A percentile compares a stretch with the other conserved stretches of the same genome.
Conservation (phyloP, 2,113 vertebrate genomes). For the Ciconia boyciana region DNA sequence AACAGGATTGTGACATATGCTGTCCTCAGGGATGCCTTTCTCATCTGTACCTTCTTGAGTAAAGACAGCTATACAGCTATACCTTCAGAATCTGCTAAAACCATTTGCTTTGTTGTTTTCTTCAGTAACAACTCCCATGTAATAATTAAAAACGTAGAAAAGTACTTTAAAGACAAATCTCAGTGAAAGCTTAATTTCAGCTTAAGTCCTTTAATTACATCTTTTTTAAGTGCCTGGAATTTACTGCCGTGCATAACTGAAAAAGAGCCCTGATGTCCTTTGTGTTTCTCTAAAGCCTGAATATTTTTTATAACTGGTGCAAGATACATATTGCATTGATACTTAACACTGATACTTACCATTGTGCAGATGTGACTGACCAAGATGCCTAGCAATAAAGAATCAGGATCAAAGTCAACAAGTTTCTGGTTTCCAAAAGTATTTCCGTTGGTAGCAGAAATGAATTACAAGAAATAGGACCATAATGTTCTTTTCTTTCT, state of each 20-base stretch:
- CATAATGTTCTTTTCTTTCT: neutral
- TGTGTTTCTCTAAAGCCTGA: neutral
- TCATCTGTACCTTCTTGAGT: neutral
- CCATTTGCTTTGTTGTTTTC: neutral
- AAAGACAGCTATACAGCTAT: neutral
- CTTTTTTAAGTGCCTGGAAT: neutral
- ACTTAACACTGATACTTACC: neutral
- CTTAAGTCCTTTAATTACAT: neutral
- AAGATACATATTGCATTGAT: neutral
- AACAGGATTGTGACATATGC: neutral
- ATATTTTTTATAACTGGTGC: neutral
- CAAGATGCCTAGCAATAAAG: neutral
- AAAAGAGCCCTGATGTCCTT: neutral
- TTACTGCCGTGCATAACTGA: neutral
- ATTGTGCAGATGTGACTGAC: neutral
- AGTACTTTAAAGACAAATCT: neutral
- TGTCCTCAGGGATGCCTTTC: neutral
- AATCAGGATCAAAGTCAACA: neutral
- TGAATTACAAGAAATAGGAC: neutral
- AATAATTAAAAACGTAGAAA: neutral
- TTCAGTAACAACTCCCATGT: neutral
- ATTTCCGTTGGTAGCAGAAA: neutral
- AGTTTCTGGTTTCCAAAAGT: neutral
- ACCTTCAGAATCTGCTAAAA: neutral
- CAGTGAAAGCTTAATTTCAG: neutral